Conservation (phyloP, 1,140 invertebrate species). For the Acromyrmex charruanus region DNA sequence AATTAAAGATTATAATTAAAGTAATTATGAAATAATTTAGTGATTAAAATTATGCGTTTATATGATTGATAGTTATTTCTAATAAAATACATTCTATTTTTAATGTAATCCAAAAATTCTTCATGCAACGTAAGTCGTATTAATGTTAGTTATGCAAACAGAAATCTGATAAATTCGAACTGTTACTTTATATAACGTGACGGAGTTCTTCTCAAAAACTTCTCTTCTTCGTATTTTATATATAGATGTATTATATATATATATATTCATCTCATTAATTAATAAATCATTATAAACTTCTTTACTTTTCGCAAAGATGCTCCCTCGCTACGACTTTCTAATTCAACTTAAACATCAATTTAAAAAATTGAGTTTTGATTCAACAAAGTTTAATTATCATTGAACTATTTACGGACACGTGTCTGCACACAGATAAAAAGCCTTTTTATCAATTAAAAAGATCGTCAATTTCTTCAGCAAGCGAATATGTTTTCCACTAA, state of each 20-base stretch:
- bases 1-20: not conserved
- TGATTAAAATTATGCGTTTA: not conserved
- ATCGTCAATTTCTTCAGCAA: not conserved
- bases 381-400: conserved; percentile 18
- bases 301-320: not conserved
- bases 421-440: not conserved
- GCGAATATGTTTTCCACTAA: not conserved
- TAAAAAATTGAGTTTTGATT: not conserved
- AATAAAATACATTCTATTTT: not conserved
- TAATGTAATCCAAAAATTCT: too few relatives aligned
- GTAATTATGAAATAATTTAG: not conserved
- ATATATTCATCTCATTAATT: not conserved
- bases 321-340: not conserved
- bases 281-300: conserved; percentile 7
- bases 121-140: too few relatives aligned
- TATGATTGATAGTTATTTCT: not conserved
- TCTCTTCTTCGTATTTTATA: not conserved
- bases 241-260: not conserved
- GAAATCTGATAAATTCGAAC: not conserved
- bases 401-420: not conserved
- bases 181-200: not conserved
- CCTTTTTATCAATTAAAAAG: not conserved
- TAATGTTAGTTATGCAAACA: not conserved
- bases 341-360: conserved; percentile 1
- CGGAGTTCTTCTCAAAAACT: not conserved